Evolutionary conservation across 2,888 invertebrate species (phyloP).

Genomic region (Zhuqinia jingwanae): DNA sequence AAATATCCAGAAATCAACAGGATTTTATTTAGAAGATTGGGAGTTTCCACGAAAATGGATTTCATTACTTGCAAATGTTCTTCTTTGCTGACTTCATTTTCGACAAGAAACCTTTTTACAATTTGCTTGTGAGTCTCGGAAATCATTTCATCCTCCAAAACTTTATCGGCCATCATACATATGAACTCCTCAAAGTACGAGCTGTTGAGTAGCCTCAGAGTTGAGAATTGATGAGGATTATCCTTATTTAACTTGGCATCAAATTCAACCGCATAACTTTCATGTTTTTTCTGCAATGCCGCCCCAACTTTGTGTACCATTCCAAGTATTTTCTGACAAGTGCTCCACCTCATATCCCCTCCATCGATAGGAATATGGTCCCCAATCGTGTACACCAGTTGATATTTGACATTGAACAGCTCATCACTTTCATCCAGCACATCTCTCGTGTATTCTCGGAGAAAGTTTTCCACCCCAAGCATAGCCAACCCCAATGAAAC

Average conservation of each 20-base stretch:
- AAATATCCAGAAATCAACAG: constrained; percentile 26
- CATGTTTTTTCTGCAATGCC: not conserved
- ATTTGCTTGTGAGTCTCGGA: not conserved
- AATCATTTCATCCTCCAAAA: not conserved
- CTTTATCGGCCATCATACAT: not conserved
- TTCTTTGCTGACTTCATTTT: not conserved
- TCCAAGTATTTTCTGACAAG: constrained; percentile 56
- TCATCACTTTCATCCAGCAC: constrained; percentile 78
- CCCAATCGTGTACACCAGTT: constrained; percentile 75
- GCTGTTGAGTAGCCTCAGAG: not conserved
- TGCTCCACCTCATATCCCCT: constrained; percentile 61
- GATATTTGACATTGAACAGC: constrained; percentile 74
- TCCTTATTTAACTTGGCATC: not conserved
- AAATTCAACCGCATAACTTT: constrained; percentile 10
- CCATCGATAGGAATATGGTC: constrained; percentile 58
- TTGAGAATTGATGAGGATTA: constrained; percentile 4
- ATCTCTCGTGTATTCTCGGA: constrained; percentile 64
- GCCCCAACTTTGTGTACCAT: constrained; percentile 5
- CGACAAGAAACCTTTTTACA: not conserved
- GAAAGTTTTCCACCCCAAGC: constrained; percentile 57
- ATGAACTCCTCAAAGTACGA: not conserved
- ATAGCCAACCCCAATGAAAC: constrained; percentile 5
- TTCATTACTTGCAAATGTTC: not conserved
- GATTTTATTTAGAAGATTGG: not conserved
- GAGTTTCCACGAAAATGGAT: not conserved